Percentiles rank a stretch among this genome's conserved stretches.
Conservation (phyloP, 2,113 vertebrate species). For the Chaetodon trifascialis region DNA sequence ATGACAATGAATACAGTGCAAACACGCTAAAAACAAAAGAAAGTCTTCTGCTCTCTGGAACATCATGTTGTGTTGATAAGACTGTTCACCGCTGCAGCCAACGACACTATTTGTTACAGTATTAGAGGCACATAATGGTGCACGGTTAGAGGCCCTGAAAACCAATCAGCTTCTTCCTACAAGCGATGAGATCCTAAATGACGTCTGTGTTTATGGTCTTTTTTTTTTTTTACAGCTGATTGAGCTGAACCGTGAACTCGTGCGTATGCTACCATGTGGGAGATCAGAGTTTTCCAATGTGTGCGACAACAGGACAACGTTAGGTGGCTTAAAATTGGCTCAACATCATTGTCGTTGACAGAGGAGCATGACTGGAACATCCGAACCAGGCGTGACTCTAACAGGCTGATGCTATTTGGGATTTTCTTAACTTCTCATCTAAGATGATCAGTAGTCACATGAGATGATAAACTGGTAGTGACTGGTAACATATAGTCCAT, state of each 20-base stretch:
- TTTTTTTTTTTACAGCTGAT: too few species aligned
- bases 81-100: neutral
- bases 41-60: constrained; percentile 11
- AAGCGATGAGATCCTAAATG: too few species aligned
- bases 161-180: neutral
- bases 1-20: neutral
- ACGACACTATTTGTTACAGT: constrained; percentile 26
- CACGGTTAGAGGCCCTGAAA: neutral
- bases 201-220: too few species aligned
- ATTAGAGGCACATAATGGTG: neutral
- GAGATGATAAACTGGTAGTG: neutral
- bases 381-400: neutral
- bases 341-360: neutral
- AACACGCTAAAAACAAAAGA: neutral
- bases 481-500: too few species aligned
- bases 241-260: too few species aligned
- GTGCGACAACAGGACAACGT: neutral
- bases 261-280: neutral
- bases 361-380: neutral
- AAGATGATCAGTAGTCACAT: neutral
- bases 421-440: neutral
- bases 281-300: neutral
- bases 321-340: constrained; percentile 10
- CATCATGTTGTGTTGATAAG: constrained; percentile 10
- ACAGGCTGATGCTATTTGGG: neutral